phyloP scores from a whole-genome alignment of 2,797 vertebrate genomes.

The Tapirus indicus region DNA sequence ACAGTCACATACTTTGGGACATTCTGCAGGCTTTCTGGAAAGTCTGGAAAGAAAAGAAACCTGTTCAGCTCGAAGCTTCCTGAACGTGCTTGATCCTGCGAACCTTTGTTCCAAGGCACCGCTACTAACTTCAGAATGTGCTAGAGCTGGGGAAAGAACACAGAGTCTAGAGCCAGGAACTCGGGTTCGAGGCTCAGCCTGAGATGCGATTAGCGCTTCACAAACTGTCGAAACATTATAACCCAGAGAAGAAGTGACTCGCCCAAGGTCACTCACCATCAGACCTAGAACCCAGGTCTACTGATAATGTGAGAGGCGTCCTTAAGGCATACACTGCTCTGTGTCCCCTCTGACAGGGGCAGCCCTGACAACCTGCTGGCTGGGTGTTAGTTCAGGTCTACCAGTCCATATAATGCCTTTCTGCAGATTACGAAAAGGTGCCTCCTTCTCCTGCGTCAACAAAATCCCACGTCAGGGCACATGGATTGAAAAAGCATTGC shows the following conservation, averaged over 20 bases:
- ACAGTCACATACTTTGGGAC: neutral
- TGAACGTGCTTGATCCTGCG: neutral
- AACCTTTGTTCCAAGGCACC: neutral
- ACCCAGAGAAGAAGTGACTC: neutral
- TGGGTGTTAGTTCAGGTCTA: neutral
- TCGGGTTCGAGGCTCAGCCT: neutral
- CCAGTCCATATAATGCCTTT: neutral
- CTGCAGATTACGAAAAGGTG: neutral
- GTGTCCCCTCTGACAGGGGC: neutral
- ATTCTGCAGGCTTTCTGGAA: neutral
- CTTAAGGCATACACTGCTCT: neutral
- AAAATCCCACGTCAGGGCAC: neutral
- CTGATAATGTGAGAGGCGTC: accelerated
- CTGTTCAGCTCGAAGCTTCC: accelerated
- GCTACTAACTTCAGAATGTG: neutral
- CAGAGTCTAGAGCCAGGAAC: neutral
- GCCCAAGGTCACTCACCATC: neutral
- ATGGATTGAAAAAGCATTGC: neutral
- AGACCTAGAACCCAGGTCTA: neutral
- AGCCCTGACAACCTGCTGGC: neutral
- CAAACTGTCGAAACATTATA: neutral
- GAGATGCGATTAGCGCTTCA: neutral
- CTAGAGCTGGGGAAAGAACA: neutral
- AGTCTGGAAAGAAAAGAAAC: neutral
- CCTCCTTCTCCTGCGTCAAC: neutral